phyloP scores from a whole-genome alignment of 2,113 vertebrate genomes.

The Drymodes brunneopygia region DNA sequence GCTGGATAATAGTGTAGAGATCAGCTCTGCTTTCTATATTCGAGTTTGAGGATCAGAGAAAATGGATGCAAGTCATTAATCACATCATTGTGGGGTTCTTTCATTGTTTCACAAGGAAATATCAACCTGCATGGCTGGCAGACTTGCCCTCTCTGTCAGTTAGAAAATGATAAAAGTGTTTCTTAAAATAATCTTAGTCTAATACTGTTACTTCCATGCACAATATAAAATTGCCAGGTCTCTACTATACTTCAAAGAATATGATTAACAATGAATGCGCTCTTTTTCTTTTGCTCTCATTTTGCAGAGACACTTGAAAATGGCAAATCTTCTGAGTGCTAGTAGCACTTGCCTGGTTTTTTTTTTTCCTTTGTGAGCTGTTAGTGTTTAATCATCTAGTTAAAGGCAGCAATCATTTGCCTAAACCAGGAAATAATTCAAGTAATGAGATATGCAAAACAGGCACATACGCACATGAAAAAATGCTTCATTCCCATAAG shows the following conservation, averaged over 20 bases:
- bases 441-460: constrained; percentile 72
- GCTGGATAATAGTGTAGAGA: not conserved
- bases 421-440: constrained; percentile 70
- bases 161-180: constrained; percentile 59
- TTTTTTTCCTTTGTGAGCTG: constrained; percentile 1
- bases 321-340: constrained; percentile 16
- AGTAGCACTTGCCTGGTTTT: not conserved
- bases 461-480: not conserved
- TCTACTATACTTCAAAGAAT: constrained; percentile 44
- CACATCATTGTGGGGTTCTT: constrained; percentile 11
- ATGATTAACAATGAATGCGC: constrained; percentile 34
- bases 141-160: constrained; percentile 28
- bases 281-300: constrained; percentile 9
- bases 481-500: constrained; percentile 43
- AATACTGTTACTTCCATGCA: constrained; percentile 25
- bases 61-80: constrained; percentile 54
- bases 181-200: constrained; percentile 65
- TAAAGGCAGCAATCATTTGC: constrained; percentile 61
- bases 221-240: constrained; percentile 19
- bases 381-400: constrained; percentile 65
- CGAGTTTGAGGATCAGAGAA: constrained; percentile 43
- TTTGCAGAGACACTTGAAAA: constrained; percentile 35
- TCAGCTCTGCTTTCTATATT: constrained; percentile 19
- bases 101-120: constrained; percentile 25
- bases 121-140: constrained; percentile 10